Base-by-base conservation (phyloP, 2,113 vertebrate genomes). In the Pithys albifrons region DNA sequence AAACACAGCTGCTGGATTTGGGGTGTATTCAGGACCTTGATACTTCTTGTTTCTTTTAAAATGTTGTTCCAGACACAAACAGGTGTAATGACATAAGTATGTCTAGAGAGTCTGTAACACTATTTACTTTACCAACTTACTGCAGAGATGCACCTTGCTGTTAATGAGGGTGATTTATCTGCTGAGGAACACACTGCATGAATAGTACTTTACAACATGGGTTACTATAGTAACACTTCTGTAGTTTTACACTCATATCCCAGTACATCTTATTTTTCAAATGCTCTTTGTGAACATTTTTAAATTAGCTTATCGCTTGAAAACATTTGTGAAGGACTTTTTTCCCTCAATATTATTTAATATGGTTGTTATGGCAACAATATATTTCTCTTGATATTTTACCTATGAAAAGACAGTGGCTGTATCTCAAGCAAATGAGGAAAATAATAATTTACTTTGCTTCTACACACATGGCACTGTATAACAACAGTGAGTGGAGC, bases 251-350 rank as follows among this genome's bases (percentile, higher is more conserved):
- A 28, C 37, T 93, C 43, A 59, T 89, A 69, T 87, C 95, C 94
- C 73, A 82, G 72, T 55, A 93, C 85, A 87, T 69, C 74, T 93
- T 92, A 82, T 52, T 93, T 95, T 95, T 94, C 76, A 54, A 71
- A 91, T 91, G 76, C 45, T 95, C 65, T 77, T 74, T 64, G 73
- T 93, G 89, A 95, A 82, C 43, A 78, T 93, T 94, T 94, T 95
- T 88, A 97, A 96, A 96, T 95, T 79, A 97, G 90, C 77, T 97
- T 97, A 96, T 97, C 82, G 2, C 84, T 97, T 95, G 82, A 94
- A 97, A 98, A 96, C 79, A 96, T 95, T 93, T 81, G 88, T 93
- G 66, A 76, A 74, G 23, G 88, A 84, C 51, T 55, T 82, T 78
- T 95, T 88, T 89, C 89, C 76, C 81, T 88, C 85, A 93, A 14